Evolutionary conservation across 2,113 vertebrate species (phyloP), one percentile per base, ranked within the genome.

Genomic region (Orycteropus afer): DNA sequence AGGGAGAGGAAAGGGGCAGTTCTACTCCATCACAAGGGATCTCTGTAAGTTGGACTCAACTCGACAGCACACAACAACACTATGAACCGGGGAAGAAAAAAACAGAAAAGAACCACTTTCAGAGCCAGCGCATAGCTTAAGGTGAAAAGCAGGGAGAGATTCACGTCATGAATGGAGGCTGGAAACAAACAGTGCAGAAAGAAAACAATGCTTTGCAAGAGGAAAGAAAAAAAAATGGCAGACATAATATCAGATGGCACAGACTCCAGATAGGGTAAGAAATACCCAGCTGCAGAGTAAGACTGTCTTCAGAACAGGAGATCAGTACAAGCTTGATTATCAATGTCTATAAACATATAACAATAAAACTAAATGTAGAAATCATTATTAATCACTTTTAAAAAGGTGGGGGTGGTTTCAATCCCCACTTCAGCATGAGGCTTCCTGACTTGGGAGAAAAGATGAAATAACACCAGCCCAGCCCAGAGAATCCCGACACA

Each of bases 101-200:
- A 89, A 89, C 37, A 81, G 53, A 10, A 18, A 91, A 69, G 81
- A 71, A 61, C 47, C 55, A 74, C 53, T 78, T 87, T 94, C 40
- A 82, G 49, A 96, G 45, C 37, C 90, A 91, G 69, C 53, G 40
- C 23, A 86, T 37, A 81, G 12, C 9, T 32, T 76, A 81, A 94
- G 80, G 81, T 42, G 65, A 96, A 81, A 73, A 93, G 89, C 32
- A 83, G 89, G 94, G 42, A 90, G 89, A 95, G 80, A 92, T 55
- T 8, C n/a, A 95, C 89, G 69, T 74, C 47, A 89, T 53, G n/a
- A 61, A 92, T n/a, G 40, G 92, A 94, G 67, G 49, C 55, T 82
- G 83, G 47, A 11, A 82, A 84, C 51, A 73, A 85, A 42, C 27
- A 89, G 61, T 76, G 87, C 51, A 83, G 27, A 82, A 85, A 85